phyloP scores from a whole-genome alignment of 2,113 vertebrate species.

The Chionomys nivalis region DNA sequence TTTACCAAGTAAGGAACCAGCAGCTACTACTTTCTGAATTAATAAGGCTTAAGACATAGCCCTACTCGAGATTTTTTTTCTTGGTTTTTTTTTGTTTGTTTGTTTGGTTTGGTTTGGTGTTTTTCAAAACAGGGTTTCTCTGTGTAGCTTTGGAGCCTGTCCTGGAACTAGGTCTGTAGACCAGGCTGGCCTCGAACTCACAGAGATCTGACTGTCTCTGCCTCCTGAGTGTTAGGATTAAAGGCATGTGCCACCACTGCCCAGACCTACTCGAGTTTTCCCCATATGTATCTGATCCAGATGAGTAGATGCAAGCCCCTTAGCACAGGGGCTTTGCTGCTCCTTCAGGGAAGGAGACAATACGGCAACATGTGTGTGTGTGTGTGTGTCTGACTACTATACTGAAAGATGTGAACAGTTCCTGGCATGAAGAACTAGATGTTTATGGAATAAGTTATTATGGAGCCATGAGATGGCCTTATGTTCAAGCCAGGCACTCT shows the following conservation, averaged over 20 bases:
- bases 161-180: too few species aligned
- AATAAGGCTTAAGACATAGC: neutral
- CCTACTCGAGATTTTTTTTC: neutral
- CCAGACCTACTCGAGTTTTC: neutral
- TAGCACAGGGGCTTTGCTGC: neutral
- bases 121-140: too few species aligned
- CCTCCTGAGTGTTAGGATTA: too few species aligned
- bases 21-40: neutral
- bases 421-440: neutral
- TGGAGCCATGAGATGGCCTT: conserved; percentile 16
- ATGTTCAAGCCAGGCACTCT: conserved; percentile 8
- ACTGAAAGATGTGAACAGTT: neutral
- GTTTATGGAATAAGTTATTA: conserved; percentile 33
- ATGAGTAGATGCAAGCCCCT: neutral
- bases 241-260: too few species aligned
- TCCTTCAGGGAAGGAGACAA: too few species aligned
- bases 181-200: too few species aligned
- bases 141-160: too few species aligned
- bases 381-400: neutral
- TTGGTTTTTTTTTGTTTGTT: too few species aligned
- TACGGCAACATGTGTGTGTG: neutral
- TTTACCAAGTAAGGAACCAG: neutral
- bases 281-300: too few species aligned
- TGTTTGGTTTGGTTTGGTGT: too few species aligned
- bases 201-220: too few species aligned